A percentile compares a stretch with the other conserved stretches of the same genome.
Evolutionary conservation across 1,140 invertebrate species (phyloP).

Genomic region (Ylistrum balloti): DNA sequence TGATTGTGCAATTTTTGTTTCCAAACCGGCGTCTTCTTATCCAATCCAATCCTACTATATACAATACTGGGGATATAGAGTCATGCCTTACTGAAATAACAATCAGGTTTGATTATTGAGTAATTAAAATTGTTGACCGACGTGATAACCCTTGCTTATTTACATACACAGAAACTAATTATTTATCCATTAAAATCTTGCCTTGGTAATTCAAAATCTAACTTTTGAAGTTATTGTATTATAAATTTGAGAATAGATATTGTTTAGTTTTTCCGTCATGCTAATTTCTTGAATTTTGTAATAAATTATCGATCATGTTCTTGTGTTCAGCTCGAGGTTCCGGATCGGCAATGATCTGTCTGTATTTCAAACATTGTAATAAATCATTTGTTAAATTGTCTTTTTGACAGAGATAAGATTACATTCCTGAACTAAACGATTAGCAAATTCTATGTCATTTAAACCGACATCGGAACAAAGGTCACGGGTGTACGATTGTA

Average conservation of each 20-base stretch:
- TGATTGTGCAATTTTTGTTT: background rate
- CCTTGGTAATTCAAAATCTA: background rate
- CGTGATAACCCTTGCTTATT: background rate
- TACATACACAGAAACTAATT: background rate
- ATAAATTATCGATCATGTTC: background rate
- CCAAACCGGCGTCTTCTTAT: background rate
- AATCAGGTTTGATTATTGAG: too few relatives aligned
- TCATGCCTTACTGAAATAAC: too few relatives aligned
- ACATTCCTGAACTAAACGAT: background rate
- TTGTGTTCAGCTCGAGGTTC: background rate
- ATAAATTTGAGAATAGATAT: background rate
- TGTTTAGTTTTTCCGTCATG: background rate
- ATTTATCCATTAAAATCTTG: background rate
- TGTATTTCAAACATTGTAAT: background rate
- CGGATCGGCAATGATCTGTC: background rate
- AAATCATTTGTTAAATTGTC: background rate
- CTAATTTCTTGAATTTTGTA: background rate
- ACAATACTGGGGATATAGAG: too few relatives aligned
- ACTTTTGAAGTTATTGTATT: background rate
- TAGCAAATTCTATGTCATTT: background rate
- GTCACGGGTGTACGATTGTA: too few relatives aligned
- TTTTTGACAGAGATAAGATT: background rate
- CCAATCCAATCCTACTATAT: too few relatives aligned
- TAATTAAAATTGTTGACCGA: too few relatives aligned
- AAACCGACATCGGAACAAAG: background rate